phyloP scores from a whole-genome alignment of 2,888 invertebrate species.

The Clanis bilineata region DNA sequence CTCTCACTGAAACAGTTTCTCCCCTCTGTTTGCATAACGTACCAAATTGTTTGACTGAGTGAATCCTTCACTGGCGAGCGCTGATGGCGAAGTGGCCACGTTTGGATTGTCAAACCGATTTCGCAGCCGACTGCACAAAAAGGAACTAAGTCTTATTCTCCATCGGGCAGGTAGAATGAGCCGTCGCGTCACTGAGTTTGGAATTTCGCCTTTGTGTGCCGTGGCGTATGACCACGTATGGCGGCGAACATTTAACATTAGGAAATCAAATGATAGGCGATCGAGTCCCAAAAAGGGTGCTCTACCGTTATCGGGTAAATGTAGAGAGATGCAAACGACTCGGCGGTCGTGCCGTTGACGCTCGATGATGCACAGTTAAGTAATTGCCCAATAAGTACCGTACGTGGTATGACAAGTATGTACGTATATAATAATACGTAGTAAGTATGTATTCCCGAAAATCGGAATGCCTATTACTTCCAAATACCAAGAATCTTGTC shows the following conservation, averaged over 20 bases:
- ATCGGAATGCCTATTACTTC: too few species aligned
- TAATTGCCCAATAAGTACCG: constrained; percentile 44
- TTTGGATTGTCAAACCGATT: constrained; percentile 21
- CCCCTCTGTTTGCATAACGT: constrained; percentile 66
- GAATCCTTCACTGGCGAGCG: constrained; percentile 47
- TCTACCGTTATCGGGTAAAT: constrained; percentile 59
- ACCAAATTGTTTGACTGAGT: constrained; percentile 50
- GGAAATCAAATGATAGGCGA: constrained; percentile 49
- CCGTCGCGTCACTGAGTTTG: constrained; percentile 21
- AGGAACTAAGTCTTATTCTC: not conserved
- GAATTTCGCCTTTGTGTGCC: constrained; percentile 12
- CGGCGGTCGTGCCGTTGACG: not conserved
- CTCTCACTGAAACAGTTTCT: constrained; percentile 71
- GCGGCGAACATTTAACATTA: constrained; percentile 20
- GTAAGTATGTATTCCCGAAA: too few species aligned
- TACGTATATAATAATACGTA: too few species aligned
- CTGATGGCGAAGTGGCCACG: constrained; percentile 21
- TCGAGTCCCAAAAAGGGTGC: constrained; percentile 55
- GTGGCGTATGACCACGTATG: not conserved
- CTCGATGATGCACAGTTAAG: constrained; percentile 36
- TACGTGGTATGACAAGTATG: constrained; percentile 48
- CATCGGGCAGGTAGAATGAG: not conserved
- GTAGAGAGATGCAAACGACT: constrained; percentile 60
- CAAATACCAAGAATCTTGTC: too few species aligned
- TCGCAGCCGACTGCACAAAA: not conserved